These are phyloP conservation scores for Centropus unirufus DNA, from an alignment of 2,113 vertebrate genomes.

Conservation along the genomic window DNA sequence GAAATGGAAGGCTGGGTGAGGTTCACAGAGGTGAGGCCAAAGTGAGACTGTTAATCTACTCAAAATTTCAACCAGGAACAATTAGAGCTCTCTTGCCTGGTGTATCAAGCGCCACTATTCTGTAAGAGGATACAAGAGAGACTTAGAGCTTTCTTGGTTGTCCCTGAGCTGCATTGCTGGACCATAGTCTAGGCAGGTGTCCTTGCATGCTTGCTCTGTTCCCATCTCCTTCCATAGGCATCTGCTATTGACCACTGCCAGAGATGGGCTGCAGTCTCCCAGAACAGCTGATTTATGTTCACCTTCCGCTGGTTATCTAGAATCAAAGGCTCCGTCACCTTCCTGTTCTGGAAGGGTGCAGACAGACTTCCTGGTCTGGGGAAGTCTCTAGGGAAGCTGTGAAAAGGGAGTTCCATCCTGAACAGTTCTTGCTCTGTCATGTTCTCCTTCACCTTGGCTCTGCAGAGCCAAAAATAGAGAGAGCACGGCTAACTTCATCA, in stretches of 20 bases:
- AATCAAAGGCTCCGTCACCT: not conserved
- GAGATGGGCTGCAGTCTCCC: not conserved
- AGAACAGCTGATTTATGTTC: not conserved
- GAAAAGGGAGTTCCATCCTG: not conserved
- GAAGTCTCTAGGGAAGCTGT: not conserved
- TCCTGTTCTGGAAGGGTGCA: not conserved
- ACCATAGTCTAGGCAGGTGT: not conserved
- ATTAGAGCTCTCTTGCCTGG: not conserved
- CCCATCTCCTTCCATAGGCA: not conserved
- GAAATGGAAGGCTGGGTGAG: not conserved
- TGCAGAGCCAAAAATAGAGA: not conserved
- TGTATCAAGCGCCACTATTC: not conserved
- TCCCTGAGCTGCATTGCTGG: not conserved
- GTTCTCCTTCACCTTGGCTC: not conserved
- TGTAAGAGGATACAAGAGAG: not conserved
- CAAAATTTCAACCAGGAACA: not conserved
- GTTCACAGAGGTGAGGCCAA: not conserved
- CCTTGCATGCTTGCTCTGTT: not conserved
- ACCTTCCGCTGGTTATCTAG: not conserved
- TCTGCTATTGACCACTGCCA: not conserved
- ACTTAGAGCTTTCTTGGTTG: not conserved
- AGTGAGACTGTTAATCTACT: not conserved
- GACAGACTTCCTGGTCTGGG: not conserved
- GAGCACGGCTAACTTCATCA: not conserved
- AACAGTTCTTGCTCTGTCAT: not conserved